Conservation (phyloP, 1,140 invertebrate genomes). For the Rhyzopertha dominica region DNA sequence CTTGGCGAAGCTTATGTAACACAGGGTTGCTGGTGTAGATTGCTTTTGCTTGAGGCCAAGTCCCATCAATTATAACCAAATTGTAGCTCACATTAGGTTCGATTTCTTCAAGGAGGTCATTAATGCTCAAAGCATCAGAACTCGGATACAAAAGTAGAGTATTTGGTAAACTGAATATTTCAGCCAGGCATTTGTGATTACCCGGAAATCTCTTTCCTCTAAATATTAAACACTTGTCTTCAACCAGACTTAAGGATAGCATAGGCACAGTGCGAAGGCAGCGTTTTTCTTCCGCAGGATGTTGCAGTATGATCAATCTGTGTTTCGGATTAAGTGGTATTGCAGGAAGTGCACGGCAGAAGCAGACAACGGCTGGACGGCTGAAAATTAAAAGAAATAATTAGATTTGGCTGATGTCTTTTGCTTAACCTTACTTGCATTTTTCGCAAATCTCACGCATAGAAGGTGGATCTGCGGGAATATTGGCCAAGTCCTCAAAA, state of each 20-base stretch:
- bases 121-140: slow-evolving; percentile 61
- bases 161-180: slow-evolving; percentile 63
- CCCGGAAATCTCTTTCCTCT: slow-evolving; percentile 81
- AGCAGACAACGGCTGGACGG: slow-evolving; percentile 80
- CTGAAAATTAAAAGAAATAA: slow-evolving; percentile 55
- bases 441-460: slow-evolving; percentile 62
- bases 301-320: slow-evolving; percentile 78
- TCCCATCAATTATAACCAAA: slow-evolving; percentile 85
- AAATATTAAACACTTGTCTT: slow-evolving; percentile 69
- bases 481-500: slow-evolving; percentile 65
- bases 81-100: slow-evolving; percentile 54
- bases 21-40: slow-evolving; percentile 71
- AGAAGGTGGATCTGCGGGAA: slow-evolving; percentile 67
- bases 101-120: slow-evolving; percentile 38
- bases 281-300: slow-evolving; percentile 88
- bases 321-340: slow-evolving; percentile 61
- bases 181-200: slow-evolving; percentile 62
- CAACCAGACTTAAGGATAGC: slow-evolving; percentile 66
- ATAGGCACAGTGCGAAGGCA: slow-evolving; percentile 85
- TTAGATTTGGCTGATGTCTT: slow-evolving; percentile 11
- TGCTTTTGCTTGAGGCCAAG: slow-evolving; percentile 89
- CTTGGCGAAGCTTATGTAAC: slow-evolving; percentile 61
- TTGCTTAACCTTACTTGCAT: slow-evolving; percentile 59
- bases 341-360: slow-evolving; percentile 76
- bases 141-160: slow-evolving; percentile 82